phyloP scores from a whole-genome alignment of 1,140 invertebrate species.

The Marisa cornuarietis region DNA sequence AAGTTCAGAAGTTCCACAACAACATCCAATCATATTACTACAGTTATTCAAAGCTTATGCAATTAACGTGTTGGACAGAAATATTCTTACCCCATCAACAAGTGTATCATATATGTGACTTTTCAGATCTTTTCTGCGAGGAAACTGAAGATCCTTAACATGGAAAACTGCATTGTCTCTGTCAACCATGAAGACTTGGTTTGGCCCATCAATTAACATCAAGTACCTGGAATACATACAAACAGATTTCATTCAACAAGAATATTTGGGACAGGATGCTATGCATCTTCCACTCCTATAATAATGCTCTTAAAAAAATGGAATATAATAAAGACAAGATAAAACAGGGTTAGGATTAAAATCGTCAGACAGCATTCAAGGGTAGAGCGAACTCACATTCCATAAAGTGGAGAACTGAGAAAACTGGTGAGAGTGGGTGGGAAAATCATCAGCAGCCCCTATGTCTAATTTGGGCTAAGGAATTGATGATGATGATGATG shows the following conservation, averaged over 20 bases:
- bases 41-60: no score
- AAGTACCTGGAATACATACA: slow-evolving; percentile 79
- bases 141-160: slow-evolving; percentile 83
- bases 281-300: no score
- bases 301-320: no score
- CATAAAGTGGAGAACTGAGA: no score
- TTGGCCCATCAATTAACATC: slow-evolving; percentile 89
- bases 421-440: no score
- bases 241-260: background rate
- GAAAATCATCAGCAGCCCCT: background rate
- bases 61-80: slow-evolving; percentile 19
- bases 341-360: background rate
- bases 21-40: no score
- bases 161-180: slow-evolving; percentile 94
- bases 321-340: background rate
- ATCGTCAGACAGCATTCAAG: no score
- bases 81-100: slow-evolving; percentile 84
- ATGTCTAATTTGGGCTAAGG: background rate
- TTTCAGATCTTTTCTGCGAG: slow-evolving; percentile 76
- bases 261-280: no score
- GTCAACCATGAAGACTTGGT: slow-evolving; percentile 93
- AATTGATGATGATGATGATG: no score
- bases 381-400: no score
- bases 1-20: no score
- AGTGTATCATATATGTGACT: slow-evolving; percentile 84